These are phyloP conservation scores for Thymallus thymallus DNA, from an alignment of 2,113 vertebrate genomes.

Conservation along the genomic window DNA sequence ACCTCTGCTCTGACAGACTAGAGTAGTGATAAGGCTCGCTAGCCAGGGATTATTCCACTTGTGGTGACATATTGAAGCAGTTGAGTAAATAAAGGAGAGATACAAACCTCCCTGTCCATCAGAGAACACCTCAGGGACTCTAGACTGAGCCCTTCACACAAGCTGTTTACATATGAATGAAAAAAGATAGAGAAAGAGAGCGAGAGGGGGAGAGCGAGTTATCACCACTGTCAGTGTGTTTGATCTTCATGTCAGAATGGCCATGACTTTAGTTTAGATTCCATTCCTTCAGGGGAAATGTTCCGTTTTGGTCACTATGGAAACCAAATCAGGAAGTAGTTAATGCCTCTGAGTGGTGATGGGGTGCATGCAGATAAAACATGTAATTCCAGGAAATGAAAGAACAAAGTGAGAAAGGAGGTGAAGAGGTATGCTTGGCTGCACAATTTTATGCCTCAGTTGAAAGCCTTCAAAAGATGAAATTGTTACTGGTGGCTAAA, in stretches of 20 bases:
- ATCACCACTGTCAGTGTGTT: slow-evolving; percentile 60
- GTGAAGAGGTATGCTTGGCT: slow-evolving; percentile 58
- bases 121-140: slow-evolving; percentile 15
- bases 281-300: slow-evolving; percentile 61
- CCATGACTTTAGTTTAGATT: slow-evolving; percentile 61
- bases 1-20: not conserved
- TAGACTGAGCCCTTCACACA: slow-evolving; percentile 8
- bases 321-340: slow-evolving; percentile 70
- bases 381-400: slow-evolving; percentile 60
- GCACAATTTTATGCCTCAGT: slow-evolving; percentile 55
- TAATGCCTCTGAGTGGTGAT: slow-evolving; percentile 44
- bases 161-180: slow-evolving; percentile 54
- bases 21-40: slow-evolving; percentile 38
- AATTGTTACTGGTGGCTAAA: slow-evolving; percentile 55
- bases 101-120: slow-evolving; percentile 31
- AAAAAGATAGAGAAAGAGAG: slow-evolving; percentile 33
- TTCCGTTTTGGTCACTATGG: slow-evolving; percentile 70
- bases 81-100: slow-evolving; percentile 18
- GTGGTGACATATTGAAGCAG: slow-evolving; percentile 28
- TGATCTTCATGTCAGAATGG: slow-evolving; percentile 65
- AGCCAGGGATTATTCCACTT: slow-evolving; percentile 47
- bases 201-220: slow-evolving; percentile 51
- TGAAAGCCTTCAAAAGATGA: slow-evolving; percentile 50
- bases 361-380: slow-evolving; percentile 57
- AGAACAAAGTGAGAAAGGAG: slow-evolving; percentile 47